A percentile compares a stretch with the other conserved stretches of the same genome.
Conservation (phyloP, 2,888 invertebrate genomes). For the Heterodera filipjevi region DNA sequence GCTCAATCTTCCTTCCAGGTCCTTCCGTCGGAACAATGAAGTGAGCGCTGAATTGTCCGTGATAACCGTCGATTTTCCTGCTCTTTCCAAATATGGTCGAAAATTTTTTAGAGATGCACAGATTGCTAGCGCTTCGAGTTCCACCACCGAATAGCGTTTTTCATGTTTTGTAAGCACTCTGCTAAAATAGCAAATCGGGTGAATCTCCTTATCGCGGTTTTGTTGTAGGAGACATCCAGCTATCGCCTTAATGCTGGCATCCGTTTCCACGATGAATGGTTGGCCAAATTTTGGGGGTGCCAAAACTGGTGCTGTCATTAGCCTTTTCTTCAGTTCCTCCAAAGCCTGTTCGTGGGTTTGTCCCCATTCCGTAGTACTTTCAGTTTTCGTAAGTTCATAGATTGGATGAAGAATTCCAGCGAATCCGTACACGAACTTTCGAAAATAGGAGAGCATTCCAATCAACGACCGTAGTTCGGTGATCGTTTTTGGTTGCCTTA, state of each 20-base stretch:
- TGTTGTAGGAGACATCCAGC: slow-evolving; percentile 36
- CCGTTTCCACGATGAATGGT: slow-evolving; percentile 36
- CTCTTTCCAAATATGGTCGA: slow-evolving; percentile 35
- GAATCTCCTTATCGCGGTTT: slow-evolving; percentile 25
- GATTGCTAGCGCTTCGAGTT: slow-evolving; percentile 39
- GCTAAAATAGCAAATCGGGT: slow-evolving; percentile 31
- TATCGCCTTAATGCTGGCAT: slow-evolving; percentile 31
- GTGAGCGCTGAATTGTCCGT: slow-evolving; percentile 38
- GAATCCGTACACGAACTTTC: slow-evolving; percentile 42
- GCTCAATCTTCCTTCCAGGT: slow-evolving; percentile 36
- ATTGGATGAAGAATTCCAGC: slow-evolving; percentile 43
- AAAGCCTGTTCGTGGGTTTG: slow-evolving; percentile 26
- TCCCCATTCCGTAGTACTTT: slow-evolving; percentile 18
- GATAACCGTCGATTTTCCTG: slow-evolving; percentile 20
- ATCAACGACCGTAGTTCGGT: slow-evolving; percentile 37
- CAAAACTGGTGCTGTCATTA: slow-evolving; percentile 31
- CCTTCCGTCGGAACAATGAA: slow-evolving; percentile 27
- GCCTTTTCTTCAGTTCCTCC: slow-evolving; percentile 21
- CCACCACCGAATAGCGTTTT: slow-evolving; percentile 28
- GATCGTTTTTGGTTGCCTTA: slow-evolving; percentile 24
- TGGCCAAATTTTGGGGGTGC: slow-evolving; percentile 29
- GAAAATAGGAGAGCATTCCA: slow-evolving; percentile 43
- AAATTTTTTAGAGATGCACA: slow-evolving; percentile 37
- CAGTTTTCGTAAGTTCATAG: slow-evolving; percentile 31
- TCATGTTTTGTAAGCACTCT: slow-evolving; percentile 37